Evolutionary conservation across 2,888 invertebrate species (phyloP).

Genomic region (Mechanitis messenoides): DNA sequence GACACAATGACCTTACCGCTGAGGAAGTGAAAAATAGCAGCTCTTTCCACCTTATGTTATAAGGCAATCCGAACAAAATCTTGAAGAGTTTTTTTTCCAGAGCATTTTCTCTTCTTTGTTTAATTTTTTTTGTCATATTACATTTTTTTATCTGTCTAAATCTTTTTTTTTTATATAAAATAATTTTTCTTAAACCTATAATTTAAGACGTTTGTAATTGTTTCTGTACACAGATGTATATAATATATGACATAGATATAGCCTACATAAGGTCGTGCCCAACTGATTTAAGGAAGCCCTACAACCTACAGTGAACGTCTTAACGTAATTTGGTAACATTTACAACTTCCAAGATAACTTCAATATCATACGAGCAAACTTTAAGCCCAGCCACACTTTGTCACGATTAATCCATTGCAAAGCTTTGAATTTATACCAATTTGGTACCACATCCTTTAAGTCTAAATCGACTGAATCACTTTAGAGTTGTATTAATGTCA

Average conservation of each 20-base stretch:
- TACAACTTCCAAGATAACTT: constrained; percentile 30
- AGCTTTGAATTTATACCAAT: constrained; percentile 34
- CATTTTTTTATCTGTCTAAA: too few relatives aligned
- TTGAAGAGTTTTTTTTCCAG: background rate
- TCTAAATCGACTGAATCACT: constrained; percentile 16
- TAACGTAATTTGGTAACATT: constrained; percentile 31
- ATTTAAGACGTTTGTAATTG: too few relatives aligned
- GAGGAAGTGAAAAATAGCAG: constrained; percentile 25
- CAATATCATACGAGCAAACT: constrained; percentile 27
- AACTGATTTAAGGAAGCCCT: constrained; percentile 19
- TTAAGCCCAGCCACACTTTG: constrained; percentile 29
- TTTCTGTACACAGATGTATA: too few relatives aligned
- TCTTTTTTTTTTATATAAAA: too few relatives aligned
- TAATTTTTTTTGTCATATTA: background rate
- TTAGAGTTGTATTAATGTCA: constrained; percentile 5
- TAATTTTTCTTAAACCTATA: too few relatives aligned
- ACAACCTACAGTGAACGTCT: constrained; percentile 30
- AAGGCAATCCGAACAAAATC: background rate
- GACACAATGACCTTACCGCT: constrained; percentile 25
- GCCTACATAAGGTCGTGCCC: constrained; percentile 12
- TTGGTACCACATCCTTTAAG: constrained; percentile 23
- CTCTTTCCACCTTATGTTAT: constrained; percentile 24
- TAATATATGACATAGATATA: background rate
- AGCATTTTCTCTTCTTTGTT: background rate
- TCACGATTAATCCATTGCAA: constrained; percentile 31